phyloP scores from a whole-genome alignment of 2,113 vertebrate species.

The Peromyscus californicus region DNA sequence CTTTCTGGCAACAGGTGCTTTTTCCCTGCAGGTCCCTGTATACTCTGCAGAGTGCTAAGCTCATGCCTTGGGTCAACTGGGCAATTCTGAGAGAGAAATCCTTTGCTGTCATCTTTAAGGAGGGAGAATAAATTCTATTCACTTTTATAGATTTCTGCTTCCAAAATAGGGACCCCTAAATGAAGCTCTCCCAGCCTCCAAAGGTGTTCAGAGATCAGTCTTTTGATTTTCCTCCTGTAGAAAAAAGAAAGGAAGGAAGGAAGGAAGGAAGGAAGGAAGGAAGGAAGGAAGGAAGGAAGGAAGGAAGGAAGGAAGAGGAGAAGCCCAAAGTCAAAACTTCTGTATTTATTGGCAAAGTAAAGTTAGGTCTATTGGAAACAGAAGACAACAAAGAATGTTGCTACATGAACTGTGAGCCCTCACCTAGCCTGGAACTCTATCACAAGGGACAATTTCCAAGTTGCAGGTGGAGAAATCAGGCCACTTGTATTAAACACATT shows the following conservation, averaged over 20 bases:
- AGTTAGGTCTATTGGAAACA: background rate
- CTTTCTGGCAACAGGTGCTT: background rate
- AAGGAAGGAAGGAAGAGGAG: too few species aligned
- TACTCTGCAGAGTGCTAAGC: background rate
- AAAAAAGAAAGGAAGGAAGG: background rate
- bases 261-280: background rate
- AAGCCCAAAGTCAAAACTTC: background rate
- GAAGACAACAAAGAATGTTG: background rate
- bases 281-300: background rate
- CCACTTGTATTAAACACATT: background rate
- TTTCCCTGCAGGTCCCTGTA: background rate
- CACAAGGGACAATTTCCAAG: background rate
- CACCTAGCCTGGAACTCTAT: too few species aligned
- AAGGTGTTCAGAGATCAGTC: background rate
- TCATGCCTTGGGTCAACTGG: accelerated
- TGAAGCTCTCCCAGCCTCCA: background rate
- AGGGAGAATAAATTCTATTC: background rate
- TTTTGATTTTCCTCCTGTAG: background rate
- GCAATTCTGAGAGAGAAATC: background rate
- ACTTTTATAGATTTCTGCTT: background rate
- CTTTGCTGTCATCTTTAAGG: background rate
- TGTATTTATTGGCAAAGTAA: constrained; percentile 47
- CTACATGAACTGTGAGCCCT: background rate
- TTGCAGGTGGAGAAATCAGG: background rate
- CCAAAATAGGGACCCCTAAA: background rate